Evolutionary conservation across 2,113 vertebrate species (phyloP).

Genomic region (Oceanodroma tethys): DNA sequence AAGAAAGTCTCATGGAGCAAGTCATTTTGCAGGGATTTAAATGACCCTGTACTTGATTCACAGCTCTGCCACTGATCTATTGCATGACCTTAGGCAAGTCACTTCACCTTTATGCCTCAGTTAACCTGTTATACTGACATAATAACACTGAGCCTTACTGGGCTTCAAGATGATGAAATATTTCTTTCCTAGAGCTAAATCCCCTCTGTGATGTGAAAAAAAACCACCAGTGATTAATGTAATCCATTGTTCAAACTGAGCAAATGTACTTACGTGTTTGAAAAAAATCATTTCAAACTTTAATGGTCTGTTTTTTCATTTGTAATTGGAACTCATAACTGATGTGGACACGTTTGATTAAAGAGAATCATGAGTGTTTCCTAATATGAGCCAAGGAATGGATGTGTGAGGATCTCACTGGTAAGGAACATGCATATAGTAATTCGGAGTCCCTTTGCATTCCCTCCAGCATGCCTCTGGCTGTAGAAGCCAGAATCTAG

Average conservation of each 20-base stretch:
- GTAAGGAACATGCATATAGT: not conserved
- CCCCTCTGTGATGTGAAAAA: not conserved
- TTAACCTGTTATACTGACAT: slow-evolving; percentile 1
- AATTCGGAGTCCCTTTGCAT: slow-evolving; percentile 40
- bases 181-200: slow-evolving; percentile 14
- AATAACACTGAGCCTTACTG: not conserved
- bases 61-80: slow-evolving; percentile 3
- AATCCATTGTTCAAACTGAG: not conserved
- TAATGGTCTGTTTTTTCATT: not conserved
- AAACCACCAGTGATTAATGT: not conserved
- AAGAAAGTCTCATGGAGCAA: slow-evolving; percentile 5
- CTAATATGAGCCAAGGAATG: not conserved
- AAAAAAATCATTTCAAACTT: not conserved
- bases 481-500: slow-evolving; percentile 55
- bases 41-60: not conserved
- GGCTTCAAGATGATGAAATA: slow-evolving; percentile 18
- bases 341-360: not conserved
- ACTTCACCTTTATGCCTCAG: slow-evolving; percentile 26
- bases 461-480: slow-evolving; percentile 65
- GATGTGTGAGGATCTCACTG: not conserved
- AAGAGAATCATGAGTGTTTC: not conserved
- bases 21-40: slow-evolving; percentile 23
- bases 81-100: slow-evolving; percentile 38
- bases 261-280: not conserved
- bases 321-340: not conserved